Conservation (phyloP, 2,888 invertebrate genomes). For the Myathropa florea region DNA sequence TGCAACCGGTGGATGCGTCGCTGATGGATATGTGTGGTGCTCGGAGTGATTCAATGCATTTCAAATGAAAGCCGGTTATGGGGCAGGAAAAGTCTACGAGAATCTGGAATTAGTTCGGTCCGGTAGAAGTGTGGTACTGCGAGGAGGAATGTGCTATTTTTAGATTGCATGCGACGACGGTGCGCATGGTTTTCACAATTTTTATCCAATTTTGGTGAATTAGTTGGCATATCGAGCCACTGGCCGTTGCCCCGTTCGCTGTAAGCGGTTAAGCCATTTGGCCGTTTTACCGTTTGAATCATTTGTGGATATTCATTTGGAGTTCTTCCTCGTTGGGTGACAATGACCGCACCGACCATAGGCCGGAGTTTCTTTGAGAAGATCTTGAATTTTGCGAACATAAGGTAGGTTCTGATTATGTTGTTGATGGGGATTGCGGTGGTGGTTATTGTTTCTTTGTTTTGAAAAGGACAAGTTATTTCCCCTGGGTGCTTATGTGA, state of each 20-base stretch:
- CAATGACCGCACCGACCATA: slow-evolving; percentile 74
- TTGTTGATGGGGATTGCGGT: too few species aligned
- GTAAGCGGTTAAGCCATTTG: neutral
- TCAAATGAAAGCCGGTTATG: slow-evolving; percentile 48
- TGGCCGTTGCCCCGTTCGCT: too few species aligned
- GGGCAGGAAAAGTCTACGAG: neutral
- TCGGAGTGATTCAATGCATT: slow-evolving; percentile 45
- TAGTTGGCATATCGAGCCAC: neutral
- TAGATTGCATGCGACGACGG: neutral
- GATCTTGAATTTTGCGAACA: slow-evolving; percentile 73
- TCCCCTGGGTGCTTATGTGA: neutral
- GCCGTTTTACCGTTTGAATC: neutral
- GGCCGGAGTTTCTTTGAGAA: slow-evolving; percentile 75
- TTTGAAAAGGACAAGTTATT: slow-evolving; percentile 29
- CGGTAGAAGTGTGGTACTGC: neutral
- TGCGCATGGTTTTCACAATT: neutral
- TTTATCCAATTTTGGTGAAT: slow-evolving; percentile 19
- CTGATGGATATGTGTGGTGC: slow-evolving; percentile 11
- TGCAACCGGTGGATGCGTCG: neutral
- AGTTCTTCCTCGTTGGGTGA: slow-evolving; percentile 36
- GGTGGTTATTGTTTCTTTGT: slow-evolving; percentile 39
- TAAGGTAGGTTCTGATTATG: slow-evolving; percentile 40
- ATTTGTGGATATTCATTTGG: neutral
- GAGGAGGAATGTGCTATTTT: slow-evolving; percentile 32
- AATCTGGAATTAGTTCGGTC: slow-evolving; percentile 24